Base-by-base conservation (phyloP, 2,113 vertebrate species). In the Sinocyclocheilus rhinocerous region DNA sequence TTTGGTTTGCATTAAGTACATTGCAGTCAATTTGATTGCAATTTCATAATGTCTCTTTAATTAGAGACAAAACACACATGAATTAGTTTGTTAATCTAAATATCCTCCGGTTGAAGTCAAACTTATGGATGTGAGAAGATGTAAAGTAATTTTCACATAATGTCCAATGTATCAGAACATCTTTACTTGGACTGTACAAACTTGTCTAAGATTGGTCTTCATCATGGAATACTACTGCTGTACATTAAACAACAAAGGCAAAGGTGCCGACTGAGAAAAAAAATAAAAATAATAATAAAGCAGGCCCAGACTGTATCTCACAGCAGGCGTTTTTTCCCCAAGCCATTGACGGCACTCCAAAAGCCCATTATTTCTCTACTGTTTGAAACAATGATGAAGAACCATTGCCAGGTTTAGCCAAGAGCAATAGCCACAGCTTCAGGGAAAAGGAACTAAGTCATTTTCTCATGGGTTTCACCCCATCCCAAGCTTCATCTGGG, bases 181-280 rank as follows among this genome's bases (percentile, higher is more conserved):
- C 4, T 72, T 82, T 22, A 20, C n/a, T 61, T 86, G 90, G 85
- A 39, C 18, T 24, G 10, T 11, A 42, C 22, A 70, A 22, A 76
- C n/a, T 48, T 48, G 2, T 48, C 45, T 48, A 48, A 48, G 45
- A 48, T 48, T 12, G 12, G 11, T 48, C 45, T 12, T 48, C 45
- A 48, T 48, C 12, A 77, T 3, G 83, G 83, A 87, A 89, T 55
- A 50, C 20, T 16, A 76, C n/a, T 48, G 84, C 67, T 59, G 63
- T 78, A 39, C 77, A 78, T 92, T 81, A 90, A 76, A 91, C 90
- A 92, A 91, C 88, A 84, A 80, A 39, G 7, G 29, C 18, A 63
- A 79, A 79, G 77, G 76, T 77, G 7, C 42, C 73, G 1, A 52
- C 45, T 24, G 22, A 75, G 4, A 33, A 52, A 48, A n/a, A 73